These are phyloP conservation scores for Cantharis flavilabris DNA, from an alignment of 2,888 invertebrate species.

Conservation along the genomic window DNA sequence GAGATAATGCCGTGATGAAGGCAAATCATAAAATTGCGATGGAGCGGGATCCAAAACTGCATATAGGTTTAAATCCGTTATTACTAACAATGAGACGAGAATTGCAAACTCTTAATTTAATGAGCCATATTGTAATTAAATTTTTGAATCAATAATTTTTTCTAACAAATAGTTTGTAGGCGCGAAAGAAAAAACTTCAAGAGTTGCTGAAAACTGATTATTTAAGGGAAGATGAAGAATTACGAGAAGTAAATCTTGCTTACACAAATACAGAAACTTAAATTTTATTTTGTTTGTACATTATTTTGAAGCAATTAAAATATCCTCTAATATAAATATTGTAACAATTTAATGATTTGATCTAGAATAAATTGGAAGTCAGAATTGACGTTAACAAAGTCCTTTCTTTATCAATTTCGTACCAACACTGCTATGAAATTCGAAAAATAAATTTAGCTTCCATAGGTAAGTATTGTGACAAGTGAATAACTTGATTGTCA, in stretches of 20 bases:
- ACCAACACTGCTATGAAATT: too few relatives aligned
- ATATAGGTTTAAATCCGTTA: slow-evolving; percentile 37
- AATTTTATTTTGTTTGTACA: background rate
- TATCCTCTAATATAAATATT: background rate
- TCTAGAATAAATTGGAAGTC: background rate
- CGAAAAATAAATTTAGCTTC: too few relatives aligned
- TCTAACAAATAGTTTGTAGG: background rate
- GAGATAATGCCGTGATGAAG: slow-evolving; percentile 35
- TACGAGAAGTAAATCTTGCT: slow-evolving; percentile 43
- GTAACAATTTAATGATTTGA: background rate
- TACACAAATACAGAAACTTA: slow-evolving; percentile 37
- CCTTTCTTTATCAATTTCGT: too few relatives aligned
- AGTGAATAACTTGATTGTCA: background rate
- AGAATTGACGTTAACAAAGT: too few relatives aligned
- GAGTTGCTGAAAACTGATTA: slow-evolving; percentile 41
- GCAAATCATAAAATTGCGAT: slow-evolving; percentile 29
- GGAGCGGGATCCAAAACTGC: slow-evolving; percentile 33
- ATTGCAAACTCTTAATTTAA: slow-evolving; percentile 21
- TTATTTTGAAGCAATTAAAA: background rate
- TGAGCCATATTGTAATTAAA: background rate
- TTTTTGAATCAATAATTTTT: background rate
- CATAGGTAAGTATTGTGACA: background rate
- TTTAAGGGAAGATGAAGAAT: slow-evolving; percentile 40
- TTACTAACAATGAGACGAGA: slow-evolving; percentile 39
- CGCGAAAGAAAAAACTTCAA: slow-evolving; percentile 20